phyloP scores from a whole-genome alignment of 2,113 vertebrate genomes.

The Tupaia tana region DNA sequence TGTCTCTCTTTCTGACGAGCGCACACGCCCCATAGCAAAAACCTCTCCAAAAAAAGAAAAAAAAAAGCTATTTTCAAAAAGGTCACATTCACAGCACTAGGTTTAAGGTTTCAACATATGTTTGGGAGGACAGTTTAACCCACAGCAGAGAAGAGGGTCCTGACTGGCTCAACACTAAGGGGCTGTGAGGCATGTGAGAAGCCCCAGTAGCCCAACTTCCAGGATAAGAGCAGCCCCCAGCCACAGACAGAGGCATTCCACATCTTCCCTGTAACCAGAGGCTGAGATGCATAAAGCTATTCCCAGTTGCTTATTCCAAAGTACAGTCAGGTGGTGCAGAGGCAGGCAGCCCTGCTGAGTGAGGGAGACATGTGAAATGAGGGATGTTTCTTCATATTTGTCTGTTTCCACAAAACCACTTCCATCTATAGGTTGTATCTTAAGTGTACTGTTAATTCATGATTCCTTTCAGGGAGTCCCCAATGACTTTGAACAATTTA shows the following conservation, averaged over 20 bases:
- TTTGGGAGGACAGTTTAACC: neutral
- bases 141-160: neutral
- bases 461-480: neutral
- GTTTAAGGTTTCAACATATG: neutral
- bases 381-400: neutral
- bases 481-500: neutral
- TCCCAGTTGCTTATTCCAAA: neutral
- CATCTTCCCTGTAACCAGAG: neutral
- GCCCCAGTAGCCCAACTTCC: neutral
- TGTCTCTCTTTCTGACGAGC: no score
- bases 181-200: neutral
- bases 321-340: neutral
- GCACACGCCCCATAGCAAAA: no score
- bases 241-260: neutral
- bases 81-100: neutral
- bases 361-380: neutral
- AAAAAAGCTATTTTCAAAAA: neutral
- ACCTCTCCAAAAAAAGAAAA: no score
- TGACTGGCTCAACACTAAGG: neutral
- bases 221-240: neutral
- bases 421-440: neutral
- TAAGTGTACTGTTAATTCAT: neutral
- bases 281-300: neutral
- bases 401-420: neutral
- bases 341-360: neutral